Percentiles rank a stretch among this genome's conserved stretches.
Evolutionary conservation across 2,113 vertebrate genomes (phyloP).

Genomic region (Paramisgurnus dabryanus): DNA sequence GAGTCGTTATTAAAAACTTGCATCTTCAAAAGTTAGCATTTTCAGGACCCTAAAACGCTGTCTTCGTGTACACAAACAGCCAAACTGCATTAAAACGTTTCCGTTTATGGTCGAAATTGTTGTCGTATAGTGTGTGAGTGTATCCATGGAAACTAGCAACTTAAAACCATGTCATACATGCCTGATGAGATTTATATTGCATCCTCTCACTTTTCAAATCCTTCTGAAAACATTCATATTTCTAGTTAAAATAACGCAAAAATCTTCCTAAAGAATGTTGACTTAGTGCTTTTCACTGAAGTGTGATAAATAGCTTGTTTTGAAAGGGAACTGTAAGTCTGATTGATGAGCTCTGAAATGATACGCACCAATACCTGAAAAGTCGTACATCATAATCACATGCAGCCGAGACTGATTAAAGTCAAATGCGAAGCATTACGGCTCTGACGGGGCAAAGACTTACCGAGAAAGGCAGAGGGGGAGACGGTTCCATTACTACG

Average conservation of each 20-base stretch:
- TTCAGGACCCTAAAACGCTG: no score
- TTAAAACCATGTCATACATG: background rate
- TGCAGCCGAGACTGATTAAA: slow-evolving; percentile 26
- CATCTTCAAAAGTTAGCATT: no score
- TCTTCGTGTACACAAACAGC: no score
- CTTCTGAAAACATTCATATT: background rate
- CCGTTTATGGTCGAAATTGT: background rate
- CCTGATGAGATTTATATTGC: background rate
- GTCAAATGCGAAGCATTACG: slow-evolving; percentile 11
- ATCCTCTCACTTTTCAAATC: background rate
- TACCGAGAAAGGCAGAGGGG: slow-evolving; percentile 89
- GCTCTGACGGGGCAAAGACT: slow-evolving; percentile 47
- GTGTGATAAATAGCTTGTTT: slow-evolving; percentile 43
- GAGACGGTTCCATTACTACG: slow-evolving; percentile 92
- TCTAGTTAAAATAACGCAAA: slow-evolving; percentile 10
- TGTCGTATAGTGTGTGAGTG: background rate
- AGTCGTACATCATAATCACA: slow-evolving; percentile 42
- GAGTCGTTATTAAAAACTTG: no score
- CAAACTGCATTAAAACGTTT: no score
- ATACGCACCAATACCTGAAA: slow-evolving; percentile 16
- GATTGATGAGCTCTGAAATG: slow-evolving; percentile 45
- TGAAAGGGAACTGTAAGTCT: slow-evolving; percentile 43
- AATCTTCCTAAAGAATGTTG: slow-evolving; percentile 16
- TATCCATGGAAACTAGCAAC: background rate
- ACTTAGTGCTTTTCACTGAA: slow-evolving; percentile 25